phyloP scores from a whole-genome alignment of 2,113 vertebrate genomes.

The Plecturocebus donacophilus region DNA sequence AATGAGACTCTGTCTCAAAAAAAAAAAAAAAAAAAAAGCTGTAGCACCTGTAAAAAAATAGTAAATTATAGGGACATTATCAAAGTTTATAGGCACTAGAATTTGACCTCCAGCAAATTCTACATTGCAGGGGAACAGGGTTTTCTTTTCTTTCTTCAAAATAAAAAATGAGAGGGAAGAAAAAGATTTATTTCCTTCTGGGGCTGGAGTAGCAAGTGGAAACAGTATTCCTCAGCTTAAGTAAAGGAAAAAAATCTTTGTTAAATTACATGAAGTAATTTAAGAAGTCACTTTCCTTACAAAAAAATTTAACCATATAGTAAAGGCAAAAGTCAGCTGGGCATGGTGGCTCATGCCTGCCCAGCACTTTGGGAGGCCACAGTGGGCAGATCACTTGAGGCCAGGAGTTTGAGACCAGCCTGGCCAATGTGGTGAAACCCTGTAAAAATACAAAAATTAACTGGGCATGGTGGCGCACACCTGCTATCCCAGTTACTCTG shows the following conservation, averaged over 20 bases:
- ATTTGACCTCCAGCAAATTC: slow-evolving; percentile 75
- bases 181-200: slow-evolving; percentile 66
- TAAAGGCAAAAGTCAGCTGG: neutral
- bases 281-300: neutral
- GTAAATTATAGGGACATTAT: slow-evolving; percentile 77
- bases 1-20: too few relatives aligned
- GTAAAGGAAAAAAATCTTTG: neutral
- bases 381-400: too few relatives aligned
- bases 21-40: slow-evolving; percentile 40
- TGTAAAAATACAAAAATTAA: too few relatives aligned
- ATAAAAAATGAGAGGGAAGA: slow-evolving; percentile 40
- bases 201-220: slow-evolving; percentile 19
- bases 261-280: neutral
- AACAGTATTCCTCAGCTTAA: slow-evolving; percentile 38
- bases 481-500: too few relatives aligned
- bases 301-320: neutral
- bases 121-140: slow-evolving; percentile 29
- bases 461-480: too few relatives aligned
- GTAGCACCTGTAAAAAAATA: slow-evolving; percentile 67
- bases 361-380: too few relatives aligned
- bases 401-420: too few relatives aligned
- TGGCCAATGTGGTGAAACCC: too few relatives aligned
- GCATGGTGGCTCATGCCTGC: too few relatives aligned
- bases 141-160: slow-evolving; percentile 71
- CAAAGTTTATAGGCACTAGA: slow-evolving; percentile 76